Evolutionary conservation across 2,888 invertebrate species (phyloP), one percentile per base, ranked within the genome.

Genomic region (Eurytoma californica): DNA sequence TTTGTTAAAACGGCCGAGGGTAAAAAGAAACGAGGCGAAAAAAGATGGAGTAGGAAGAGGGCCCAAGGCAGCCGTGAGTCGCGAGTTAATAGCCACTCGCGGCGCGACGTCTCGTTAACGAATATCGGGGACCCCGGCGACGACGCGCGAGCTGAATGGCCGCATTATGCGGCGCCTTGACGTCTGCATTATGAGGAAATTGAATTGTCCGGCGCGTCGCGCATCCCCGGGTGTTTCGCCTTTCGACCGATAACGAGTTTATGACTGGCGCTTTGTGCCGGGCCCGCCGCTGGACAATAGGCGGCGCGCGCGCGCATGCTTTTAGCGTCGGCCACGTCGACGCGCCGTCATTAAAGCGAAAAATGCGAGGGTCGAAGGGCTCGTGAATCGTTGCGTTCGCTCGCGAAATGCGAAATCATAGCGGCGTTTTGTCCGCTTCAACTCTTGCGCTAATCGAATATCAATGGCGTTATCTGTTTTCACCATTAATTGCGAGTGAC

Each of bases 41-140:
- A 14, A 14, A 53, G n/a, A 14, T 2, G 16, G n/a, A 53, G 53
- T 2, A 53, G 16, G 39, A 13, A 47, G 5, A 7, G 16, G n/a
- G 30, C 60, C 72, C 14, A 20, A 16, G 30, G 7, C 12, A 13
- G 53, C n/a, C 16, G 24, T 70, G 47, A 24, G 72, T 58, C 47
- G 28, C 60, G 61, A 72, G 60, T 60, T 72, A 72, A 72, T 61
- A 61, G 72, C 70, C 70, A 53, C 47, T 18, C 12, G 28, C 9
- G 70, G 14, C 9, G 24, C 24, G 72, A 53, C 13, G 53, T 65
- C 72, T 72, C 72, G 72, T 72, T 72, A 72, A 72, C 63, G 72
- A 63, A 72, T 60, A 72, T 61, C 39, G 51, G 12, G 47, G 24
- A n/a, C 24, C 24, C 24, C 24, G 24, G 24, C 24, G 24, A 24